These are phyloP conservation scores for Dolomedes plantarius DNA, from an alignment of 2,888 invertebrate species.

Conservation along the genomic window DNA sequence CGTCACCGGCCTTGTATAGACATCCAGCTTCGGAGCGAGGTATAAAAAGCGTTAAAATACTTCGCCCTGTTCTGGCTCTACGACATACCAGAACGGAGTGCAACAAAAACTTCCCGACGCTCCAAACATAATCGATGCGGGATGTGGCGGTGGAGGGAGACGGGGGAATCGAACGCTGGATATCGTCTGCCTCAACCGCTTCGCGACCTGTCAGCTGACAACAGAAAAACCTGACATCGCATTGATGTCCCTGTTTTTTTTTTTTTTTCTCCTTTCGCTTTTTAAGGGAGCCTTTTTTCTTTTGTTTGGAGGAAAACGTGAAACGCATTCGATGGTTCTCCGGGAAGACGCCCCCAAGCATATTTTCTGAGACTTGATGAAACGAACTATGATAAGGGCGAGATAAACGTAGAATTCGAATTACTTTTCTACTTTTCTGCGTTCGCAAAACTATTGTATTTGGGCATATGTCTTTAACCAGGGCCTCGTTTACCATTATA, in stretches of 20 bases:
- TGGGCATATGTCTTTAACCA: no score
- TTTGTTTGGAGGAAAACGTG: not conserved
- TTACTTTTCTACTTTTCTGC: no score
- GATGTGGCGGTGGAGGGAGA: not conserved
- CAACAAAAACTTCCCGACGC: not conserved
- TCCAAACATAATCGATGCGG: not conserved
- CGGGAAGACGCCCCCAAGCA: no score
- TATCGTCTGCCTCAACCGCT: slow-evolving; percentile 5
- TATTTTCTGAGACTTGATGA: no score
- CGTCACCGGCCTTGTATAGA: no score
- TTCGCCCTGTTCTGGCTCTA: no score
- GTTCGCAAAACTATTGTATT: no score
- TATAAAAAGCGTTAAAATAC: no score
- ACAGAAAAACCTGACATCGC: slow-evolving; percentile 8
- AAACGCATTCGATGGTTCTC: not conserved
- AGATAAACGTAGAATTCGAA: no score
- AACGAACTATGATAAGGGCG: no score
- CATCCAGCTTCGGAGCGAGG: no score
- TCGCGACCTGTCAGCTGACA: slow-evolving; percentile 9
- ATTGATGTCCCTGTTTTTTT: not conserved
- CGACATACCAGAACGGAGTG: not conserved
- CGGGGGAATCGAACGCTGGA: not conserved
- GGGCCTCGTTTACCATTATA: no score
- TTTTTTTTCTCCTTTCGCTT: not conserved
- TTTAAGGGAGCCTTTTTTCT: not conserved